Conservation (phyloP, 2,888 invertebrate species). For the Epiblema foenella region DNA sequence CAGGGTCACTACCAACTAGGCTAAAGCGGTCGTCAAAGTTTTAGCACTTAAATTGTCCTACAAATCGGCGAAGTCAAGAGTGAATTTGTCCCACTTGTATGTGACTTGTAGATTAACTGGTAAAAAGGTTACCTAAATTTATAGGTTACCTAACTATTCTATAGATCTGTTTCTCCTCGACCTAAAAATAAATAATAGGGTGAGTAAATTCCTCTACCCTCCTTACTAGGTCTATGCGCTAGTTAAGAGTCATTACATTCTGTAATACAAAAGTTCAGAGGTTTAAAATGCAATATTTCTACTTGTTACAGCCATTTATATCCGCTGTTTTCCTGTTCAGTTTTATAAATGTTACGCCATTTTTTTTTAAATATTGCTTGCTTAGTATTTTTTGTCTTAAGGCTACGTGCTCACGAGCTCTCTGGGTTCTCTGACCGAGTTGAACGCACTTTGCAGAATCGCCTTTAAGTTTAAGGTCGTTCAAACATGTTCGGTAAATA, state of each 20-base stretch:
- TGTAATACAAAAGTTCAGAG: not conserved
- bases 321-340: not conserved
- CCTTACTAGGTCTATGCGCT: not conserved
- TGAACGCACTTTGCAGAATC: slow-evolving; percentile 31
- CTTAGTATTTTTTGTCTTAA: not conserved
- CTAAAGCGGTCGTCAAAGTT: too few relatives aligned
- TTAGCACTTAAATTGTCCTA: too few relatives aligned
- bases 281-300: not conserved
- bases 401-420: not conserved
- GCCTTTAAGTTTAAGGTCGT: slow-evolving; percentile 36
- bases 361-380: not conserved
- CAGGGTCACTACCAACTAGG: too few relatives aligned
- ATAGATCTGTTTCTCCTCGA: not conserved
- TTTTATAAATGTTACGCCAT: too few relatives aligned
- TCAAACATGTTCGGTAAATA: slow-evolving; percentile 18
- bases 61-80: too few relatives aligned
- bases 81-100: too few relatives aligned
- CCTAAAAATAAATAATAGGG: not conserved
- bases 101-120: too few relatives aligned
- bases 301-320: not conserved
- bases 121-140: too few relatives aligned
- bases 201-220: not conserved
- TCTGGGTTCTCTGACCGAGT: slow-evolving; percentile 5
- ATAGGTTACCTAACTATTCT: not conserved
- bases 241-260: not conserved